These are phyloP conservation scores for Conger conger DNA, from an alignment of 2,113 vertebrate species.

Conservation along the genomic window DNA sequence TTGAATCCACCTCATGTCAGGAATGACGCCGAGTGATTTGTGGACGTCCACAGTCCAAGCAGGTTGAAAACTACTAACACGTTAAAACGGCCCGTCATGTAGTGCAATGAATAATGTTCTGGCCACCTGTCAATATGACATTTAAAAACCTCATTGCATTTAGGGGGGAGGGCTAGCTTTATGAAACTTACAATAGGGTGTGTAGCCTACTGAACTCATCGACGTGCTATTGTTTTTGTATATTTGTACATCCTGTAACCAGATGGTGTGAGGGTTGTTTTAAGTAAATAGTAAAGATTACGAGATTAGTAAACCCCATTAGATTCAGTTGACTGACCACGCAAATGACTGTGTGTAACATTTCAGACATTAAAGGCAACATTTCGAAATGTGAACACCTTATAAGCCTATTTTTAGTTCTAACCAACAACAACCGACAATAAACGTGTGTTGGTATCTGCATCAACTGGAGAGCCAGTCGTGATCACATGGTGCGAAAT, in stretches of 20 bases:
- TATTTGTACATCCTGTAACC: neutral
- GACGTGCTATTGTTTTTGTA: neutral
- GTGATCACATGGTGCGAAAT: neutral
- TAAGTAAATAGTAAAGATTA: too few relatives aligned
- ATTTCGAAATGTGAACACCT: too few relatives aligned
- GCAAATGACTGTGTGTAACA: too few relatives aligned
- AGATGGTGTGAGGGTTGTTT: too few relatives aligned
- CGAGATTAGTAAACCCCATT: too few relatives aligned
- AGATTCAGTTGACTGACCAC: too few relatives aligned
- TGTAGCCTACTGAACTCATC: neutral
- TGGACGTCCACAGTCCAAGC: neutral
- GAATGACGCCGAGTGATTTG: neutral
- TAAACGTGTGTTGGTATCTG: too few relatives aligned
- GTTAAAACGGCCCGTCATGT: neutral
- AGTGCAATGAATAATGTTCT: neutral
- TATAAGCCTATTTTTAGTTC: too few relatives aligned
- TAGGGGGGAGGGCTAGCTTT: neutral
- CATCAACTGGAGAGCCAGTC: too few relatives aligned
- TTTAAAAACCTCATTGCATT: neutral
- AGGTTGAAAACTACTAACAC: neutral
- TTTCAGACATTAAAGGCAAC: too few relatives aligned
- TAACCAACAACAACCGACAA: too few relatives aligned
- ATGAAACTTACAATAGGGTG: neutral
- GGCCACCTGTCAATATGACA: neutral
- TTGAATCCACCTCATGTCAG: neutral